Conservation (phyloP, 1,140 invertebrate species). For the Ceratoteleas bidentatus region DNA sequence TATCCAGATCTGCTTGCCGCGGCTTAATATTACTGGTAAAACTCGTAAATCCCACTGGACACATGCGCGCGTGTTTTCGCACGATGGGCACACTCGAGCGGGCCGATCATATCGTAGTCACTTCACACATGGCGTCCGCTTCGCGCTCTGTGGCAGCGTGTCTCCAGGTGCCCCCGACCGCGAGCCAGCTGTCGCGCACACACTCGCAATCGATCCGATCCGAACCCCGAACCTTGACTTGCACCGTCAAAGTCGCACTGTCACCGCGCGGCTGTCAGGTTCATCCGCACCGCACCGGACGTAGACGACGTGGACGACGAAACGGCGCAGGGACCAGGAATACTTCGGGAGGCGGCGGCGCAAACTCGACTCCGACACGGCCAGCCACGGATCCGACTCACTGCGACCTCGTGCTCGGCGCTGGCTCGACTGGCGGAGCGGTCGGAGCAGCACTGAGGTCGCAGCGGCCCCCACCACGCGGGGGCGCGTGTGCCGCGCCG, state of each 20-base stretch:
- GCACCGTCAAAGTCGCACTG: slow-evolving; percentile 28
- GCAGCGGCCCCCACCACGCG: slow-evolving; percentile 55
- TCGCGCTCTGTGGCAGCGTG: no score
- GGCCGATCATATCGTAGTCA: slow-evolving; percentile 72
- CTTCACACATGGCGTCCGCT: slow-evolving; percentile 67
- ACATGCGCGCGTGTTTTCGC: slow-evolving; percentile 78
- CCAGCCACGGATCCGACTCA: slow-evolving; percentile 71
- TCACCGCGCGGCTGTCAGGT: slow-evolving; percentile 4
- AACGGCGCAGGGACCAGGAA: no score
- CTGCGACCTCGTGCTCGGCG: slow-evolving; percentile 72
- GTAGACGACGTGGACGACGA: no score
- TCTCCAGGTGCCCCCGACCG: slow-evolving; percentile 19
- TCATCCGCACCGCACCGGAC: no score
- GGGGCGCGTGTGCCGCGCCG: slow-evolving; percentile 28
- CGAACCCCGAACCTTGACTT: slow-evolving; percentile 27
- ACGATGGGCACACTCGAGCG: slow-evolving; percentile 64
- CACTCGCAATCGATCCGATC: no score
- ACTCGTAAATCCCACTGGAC: slow-evolving; percentile 80
- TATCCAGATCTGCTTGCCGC: slow-evolving; percentile 83
- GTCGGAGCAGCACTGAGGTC: slow-evolving; percentile 65
- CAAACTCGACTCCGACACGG: slow-evolving; percentile 49
- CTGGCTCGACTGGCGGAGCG: slow-evolving; percentile 74
- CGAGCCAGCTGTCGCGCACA: no score
- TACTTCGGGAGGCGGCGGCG: neutral
- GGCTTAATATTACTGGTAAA: slow-evolving; percentile 75